phyloP scores from a whole-genome alignment of 2,113 vertebrate genomes.

The Phodopus roborovskii region DNA sequence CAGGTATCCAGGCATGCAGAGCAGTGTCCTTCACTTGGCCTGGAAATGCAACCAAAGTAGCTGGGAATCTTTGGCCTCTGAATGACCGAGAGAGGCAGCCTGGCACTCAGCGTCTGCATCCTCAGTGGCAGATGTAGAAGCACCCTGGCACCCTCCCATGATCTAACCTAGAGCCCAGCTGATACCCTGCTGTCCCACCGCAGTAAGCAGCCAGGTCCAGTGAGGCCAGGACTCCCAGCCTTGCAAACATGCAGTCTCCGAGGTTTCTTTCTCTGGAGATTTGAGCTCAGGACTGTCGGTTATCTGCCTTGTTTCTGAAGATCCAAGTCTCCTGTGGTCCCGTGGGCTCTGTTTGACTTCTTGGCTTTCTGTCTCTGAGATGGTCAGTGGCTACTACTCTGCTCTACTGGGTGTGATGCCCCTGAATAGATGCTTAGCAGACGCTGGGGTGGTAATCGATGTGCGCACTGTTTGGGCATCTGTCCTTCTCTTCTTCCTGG shows the following conservation, averaged over 20 bases:
- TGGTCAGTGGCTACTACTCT: not conserved
- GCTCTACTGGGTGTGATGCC: not conserved
- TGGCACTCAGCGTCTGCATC: not conserved
- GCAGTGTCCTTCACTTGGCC: too few species aligned
- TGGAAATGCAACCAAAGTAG: rapidly evolving
- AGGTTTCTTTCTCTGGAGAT: not conserved
- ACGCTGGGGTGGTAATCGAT: not conserved
- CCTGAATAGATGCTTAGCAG: rapidly evolving
- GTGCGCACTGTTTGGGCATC: rapidly evolving
- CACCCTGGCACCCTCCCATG: too few species aligned
- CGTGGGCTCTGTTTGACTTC: not conserved
- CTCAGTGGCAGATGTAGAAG: rapidly evolving
- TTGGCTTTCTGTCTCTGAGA: not conserved
- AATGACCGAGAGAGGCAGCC: rapidly evolving
- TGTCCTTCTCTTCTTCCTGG: not conserved
- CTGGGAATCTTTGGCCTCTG: too few species aligned
- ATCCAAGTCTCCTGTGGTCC: not conserved
- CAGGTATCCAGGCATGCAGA: not conserved
- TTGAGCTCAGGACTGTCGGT: not conserved
- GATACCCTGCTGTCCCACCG: too few species aligned
- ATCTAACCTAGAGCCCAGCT: not conserved
- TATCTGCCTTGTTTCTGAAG: not conserved
- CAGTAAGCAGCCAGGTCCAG: rapidly evolving
- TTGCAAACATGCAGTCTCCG: rapidly evolving
- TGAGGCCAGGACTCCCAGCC: not conserved